Conservation (phyloP, 2,113 vertebrate species). For the Macrotis lagotis region DNA sequence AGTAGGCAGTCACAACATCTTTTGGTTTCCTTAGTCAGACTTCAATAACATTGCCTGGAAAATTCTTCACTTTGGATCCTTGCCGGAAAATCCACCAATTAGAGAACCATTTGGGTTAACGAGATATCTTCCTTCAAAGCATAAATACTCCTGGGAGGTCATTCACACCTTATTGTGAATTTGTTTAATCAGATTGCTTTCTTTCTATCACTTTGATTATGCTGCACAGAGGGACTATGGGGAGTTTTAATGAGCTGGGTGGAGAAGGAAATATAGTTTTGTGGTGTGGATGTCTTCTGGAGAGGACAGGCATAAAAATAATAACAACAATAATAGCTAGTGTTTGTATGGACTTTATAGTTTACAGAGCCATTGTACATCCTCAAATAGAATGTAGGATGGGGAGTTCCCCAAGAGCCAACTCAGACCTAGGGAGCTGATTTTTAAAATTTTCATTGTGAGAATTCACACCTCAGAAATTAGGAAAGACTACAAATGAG, state of each 20-base stretch:
- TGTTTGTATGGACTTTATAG: neutral
- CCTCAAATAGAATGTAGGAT: neutral
- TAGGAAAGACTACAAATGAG: neutral
- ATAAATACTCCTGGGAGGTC: constrained; percentile 9
- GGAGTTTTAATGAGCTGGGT: neutral
- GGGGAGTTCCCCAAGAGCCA: neutral
- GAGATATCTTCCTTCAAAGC: constrained; percentile 26
- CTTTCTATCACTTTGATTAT: neutral
- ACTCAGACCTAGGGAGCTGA: neutral
- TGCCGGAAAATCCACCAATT: constrained; percentile 36
- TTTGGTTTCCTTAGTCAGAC: neutral
- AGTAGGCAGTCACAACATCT: neutral
- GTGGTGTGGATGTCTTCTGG: no score
- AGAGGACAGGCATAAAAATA: neutral
- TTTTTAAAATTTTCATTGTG: neutral
- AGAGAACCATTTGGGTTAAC: constrained; percentile 31
- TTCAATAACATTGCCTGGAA: neutral
- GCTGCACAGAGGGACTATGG: neutral
- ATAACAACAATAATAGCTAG: neutral
- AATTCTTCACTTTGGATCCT: neutral
- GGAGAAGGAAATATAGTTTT: neutral
- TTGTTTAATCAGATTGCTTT: constrained; percentile 10
- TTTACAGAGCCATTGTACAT: neutral
- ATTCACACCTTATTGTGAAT: neutral
- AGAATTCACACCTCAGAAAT: neutral